phyloP scores from a whole-genome alignment of 2,888 invertebrate species.

The Zygaena filipendulae region DNA sequence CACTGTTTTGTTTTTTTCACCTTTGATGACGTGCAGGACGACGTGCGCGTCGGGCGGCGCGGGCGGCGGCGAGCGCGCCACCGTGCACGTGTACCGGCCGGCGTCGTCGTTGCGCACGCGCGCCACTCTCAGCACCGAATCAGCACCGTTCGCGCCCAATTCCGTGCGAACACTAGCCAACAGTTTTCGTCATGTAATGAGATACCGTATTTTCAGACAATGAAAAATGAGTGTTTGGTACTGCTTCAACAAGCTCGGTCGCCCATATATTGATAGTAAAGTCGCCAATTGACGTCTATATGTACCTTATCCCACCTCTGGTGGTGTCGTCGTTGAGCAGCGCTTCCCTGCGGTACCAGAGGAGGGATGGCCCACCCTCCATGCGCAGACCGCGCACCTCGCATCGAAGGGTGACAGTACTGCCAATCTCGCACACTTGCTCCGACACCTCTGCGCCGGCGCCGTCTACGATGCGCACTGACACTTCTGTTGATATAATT shows the following conservation, averaged over 20 bases:
- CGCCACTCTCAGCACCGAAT: constrained; percentile 52
- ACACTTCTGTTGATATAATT: constrained; percentile 38
- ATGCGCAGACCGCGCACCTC: constrained; percentile 53
- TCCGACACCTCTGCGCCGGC: constrained; percentile 53
- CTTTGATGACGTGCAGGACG: constrained; percentile 53
- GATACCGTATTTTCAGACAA: background rate
- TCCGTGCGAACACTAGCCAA: constrained; percentile 49
- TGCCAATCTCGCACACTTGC: constrained; percentile 56
- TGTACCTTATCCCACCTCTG: constrained; percentile 54
- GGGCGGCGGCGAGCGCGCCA: constrained; percentile 47
- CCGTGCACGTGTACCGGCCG: constrained; percentile 50
- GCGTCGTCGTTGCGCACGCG: constrained; percentile 52
- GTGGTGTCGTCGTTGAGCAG: constrained; percentile 57
- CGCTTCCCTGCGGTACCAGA: constrained; percentile 50
- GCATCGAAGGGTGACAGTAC: constrained; percentile 54
- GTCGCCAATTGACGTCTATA: no score
- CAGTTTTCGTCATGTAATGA: background rate
- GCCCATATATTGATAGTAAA: background rate
- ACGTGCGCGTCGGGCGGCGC: constrained; percentile 45
- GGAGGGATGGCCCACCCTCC: constrained; percentile 55
- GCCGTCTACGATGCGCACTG: constrained; percentile 57
- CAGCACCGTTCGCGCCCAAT: constrained; percentile 53
- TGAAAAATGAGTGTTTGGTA: no score
- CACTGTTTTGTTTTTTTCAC: no score
- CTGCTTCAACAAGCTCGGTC: background rate